These are phyloP conservation scores for Apis florea DNA, from an alignment of 1,140 invertebrate genomes.

Conservation along the genomic window DNA sequence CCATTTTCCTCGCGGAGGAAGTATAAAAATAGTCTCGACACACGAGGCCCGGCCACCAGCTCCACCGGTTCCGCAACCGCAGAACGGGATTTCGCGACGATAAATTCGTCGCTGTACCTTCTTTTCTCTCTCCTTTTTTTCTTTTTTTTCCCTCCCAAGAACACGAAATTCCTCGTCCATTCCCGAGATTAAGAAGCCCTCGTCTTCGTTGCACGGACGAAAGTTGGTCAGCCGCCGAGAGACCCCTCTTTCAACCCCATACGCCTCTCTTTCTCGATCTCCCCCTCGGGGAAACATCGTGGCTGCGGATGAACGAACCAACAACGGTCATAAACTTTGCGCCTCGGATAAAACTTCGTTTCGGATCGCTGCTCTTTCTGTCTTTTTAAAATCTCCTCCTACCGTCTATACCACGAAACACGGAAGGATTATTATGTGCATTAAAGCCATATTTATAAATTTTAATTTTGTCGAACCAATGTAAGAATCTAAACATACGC, in stretches of 20 bases:
- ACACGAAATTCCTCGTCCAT: conserved; percentile 21
- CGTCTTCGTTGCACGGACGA: conserved; percentile 5
- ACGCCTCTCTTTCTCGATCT: neutral
- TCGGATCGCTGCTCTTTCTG: too few relatives aligned
- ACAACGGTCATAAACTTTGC: neutral
- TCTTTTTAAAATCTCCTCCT: too few relatives aligned
- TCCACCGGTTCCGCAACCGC: neutral
- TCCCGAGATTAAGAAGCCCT: conserved; percentile 36
- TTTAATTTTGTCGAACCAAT: too few relatives aligned
- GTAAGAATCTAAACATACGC: too few relatives aligned
- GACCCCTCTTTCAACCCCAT: neutral
- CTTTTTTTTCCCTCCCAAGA: too few relatives aligned
- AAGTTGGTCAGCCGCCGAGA: conserved; percentile 1
- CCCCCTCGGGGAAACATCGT: neutral
- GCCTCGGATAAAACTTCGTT: too few relatives aligned
- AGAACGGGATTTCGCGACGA: neutral
- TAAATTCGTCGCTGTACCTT: neutral
- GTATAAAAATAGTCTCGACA: neutral
- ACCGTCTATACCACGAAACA: too few relatives aligned
- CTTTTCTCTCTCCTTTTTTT: too few relatives aligned
- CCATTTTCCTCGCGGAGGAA: neutral
- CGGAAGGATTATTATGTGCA: too few relatives aligned
- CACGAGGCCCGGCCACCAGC: too few relatives aligned
- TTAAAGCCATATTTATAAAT: too few relatives aligned
- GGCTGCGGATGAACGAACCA: neutral